These are phyloP conservation scores for Phrynosoma blainvillii DNA, from an alignment of 2,113 vertebrate genomes.

Conservation along the genomic window DNA sequence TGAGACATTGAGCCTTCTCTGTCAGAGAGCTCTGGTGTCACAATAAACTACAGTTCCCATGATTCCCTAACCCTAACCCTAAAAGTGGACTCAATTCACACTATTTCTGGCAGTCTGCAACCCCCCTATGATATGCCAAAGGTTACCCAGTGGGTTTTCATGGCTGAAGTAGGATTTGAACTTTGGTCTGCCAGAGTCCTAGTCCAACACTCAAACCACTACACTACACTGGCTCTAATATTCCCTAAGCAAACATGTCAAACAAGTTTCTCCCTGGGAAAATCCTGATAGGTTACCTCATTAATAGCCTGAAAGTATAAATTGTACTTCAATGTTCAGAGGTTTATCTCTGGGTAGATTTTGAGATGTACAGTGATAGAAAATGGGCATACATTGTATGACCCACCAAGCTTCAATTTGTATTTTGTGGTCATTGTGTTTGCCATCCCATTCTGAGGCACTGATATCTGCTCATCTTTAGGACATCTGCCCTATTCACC, in stretches of 20 bases:
- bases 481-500: not conserved
- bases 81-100: no score
- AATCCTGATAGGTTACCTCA: not conserved
- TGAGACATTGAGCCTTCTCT: no score
- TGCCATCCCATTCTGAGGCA: not conserved
- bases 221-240: not conserved
- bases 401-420: not conserved
- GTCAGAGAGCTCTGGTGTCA: no score
- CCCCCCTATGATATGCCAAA: no score
- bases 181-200: no score
- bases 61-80: no score
- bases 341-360: not conserved
- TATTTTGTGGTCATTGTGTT: not conserved
- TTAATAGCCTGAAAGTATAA: not conserved
- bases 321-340: not conserved
- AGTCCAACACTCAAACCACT: no score
- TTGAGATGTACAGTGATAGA: not conserved
- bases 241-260: not conserved
- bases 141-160: no score
- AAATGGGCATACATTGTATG: not conserved
- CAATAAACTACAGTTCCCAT: no score
- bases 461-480: not conserved
- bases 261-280: not conserved
- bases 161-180: no score
- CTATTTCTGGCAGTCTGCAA: no score